phyloP scores from a whole-genome alignment of 2,797 vertebrate genomes.

The Threskiornis aethiopicus region DNA sequence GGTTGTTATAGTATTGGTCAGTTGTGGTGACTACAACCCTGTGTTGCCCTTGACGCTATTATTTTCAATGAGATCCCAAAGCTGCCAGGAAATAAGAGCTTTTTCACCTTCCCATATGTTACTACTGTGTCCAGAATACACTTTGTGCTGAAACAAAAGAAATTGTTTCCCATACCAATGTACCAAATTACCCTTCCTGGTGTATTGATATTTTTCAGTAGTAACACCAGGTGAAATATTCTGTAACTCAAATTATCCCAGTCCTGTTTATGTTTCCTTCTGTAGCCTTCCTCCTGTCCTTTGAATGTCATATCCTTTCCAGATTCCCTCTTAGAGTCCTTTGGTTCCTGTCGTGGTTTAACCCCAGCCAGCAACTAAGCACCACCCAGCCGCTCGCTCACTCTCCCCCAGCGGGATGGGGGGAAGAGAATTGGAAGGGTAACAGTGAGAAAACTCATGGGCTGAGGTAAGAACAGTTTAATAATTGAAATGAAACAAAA shows the following conservation, averaged over 20 bases:
- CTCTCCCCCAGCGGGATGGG: too few species aligned
- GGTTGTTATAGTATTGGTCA: neutral
- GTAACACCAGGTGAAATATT: neutral
- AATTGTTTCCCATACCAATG: accelerated
- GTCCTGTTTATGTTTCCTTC: neutral
- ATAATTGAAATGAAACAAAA: too few species aligned
- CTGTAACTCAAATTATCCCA: neutral
- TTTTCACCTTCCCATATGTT: neutral
- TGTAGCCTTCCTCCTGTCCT: neutral
- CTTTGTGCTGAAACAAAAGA: neutral
- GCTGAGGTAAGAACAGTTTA: too few species aligned
- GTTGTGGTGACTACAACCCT: neutral
- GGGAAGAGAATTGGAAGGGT: too few species aligned
- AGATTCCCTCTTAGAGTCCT: neutral
- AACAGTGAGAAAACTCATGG: too few species aligned
- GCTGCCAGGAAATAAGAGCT: neutral
- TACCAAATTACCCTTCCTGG: neutral
- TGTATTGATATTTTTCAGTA: neutral
- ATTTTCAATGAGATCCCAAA: neutral
- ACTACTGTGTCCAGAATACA: neutral
- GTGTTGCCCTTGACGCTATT: accelerated
- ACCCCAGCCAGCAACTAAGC: neutral
- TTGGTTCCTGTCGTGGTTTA: neutral
- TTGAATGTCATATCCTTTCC: neutral
- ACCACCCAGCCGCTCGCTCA: neutral